A percentile compares a stretch with the other conserved stretches of the same genome.
Evolutionary conservation across 92 coral and sea anemone species (phyloP).

Genomic region (Epizoanthus stellaris): DNA sequence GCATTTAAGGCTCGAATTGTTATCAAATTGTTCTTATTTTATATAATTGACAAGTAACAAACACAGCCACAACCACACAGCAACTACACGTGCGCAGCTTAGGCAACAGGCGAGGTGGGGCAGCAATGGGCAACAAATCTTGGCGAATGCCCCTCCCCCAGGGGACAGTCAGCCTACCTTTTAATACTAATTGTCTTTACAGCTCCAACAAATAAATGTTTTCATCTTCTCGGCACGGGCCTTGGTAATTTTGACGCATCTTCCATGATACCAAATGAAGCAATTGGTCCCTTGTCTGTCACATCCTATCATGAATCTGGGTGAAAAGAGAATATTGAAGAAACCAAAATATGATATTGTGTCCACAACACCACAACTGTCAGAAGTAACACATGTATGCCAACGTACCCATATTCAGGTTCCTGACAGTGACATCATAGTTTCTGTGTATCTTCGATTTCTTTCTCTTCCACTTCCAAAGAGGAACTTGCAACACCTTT

Average conservation of each 20-base stretch:
- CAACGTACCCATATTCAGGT: slow-evolving; percentile 44
- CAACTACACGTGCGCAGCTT: too few species aligned
- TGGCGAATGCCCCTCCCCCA: too few species aligned
- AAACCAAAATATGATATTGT: slow-evolving; percentile 24
- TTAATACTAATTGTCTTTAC: too few species aligned
- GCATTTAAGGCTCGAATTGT: too few species aligned
- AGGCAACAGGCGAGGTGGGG: too few species aligned
- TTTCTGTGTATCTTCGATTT: slow-evolving; percentile 38
- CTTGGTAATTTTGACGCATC: slow-evolving; percentile 26
- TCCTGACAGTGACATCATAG: slow-evolving; percentile 50
- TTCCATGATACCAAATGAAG: slow-evolving; percentile 31
- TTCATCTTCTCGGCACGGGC: not conserved
- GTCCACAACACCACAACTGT: slow-evolving; percentile 22
- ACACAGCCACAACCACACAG: too few species aligned
- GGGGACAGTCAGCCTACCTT: too few species aligned
- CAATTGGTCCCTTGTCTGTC: slow-evolving; percentile 18
- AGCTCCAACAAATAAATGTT: not conserved
- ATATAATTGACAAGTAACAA: too few species aligned
- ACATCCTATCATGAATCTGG: slow-evolving; percentile 28
- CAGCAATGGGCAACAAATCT: too few species aligned
- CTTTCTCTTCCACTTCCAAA: too few species aligned
- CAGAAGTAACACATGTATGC: slow-evolving; percentile 19
- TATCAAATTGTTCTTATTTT: too few species aligned
- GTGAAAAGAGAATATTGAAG: slow-evolving; percentile 9
- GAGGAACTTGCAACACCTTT: too few species aligned